phyloP scores from a whole-genome alignment of 2,888 invertebrate species.

The Frankliniella fusca region DNA sequence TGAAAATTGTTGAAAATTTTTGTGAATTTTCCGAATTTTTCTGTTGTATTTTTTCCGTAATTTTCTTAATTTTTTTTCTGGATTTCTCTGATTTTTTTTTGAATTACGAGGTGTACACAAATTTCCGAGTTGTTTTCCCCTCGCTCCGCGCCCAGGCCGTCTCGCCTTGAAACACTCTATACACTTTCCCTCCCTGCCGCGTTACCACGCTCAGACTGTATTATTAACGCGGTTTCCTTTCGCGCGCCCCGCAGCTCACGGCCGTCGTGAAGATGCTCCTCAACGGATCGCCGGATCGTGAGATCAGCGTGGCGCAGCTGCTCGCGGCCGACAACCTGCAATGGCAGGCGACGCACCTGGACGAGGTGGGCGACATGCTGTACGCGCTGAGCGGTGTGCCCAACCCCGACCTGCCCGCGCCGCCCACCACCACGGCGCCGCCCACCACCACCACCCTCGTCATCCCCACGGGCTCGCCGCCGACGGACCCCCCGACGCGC shows the following conservation, averaged over 20 bases:
- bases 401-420: not conserved
- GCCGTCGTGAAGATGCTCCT: not conserved
- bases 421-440: not conserved
- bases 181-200: too few relatives aligned
- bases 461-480: not conserved
- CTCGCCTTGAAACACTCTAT: too few relatives aligned
- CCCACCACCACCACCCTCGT: not conserved
- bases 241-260: not conserved
- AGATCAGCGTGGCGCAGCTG: not conserved
- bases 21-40: too few relatives aligned
- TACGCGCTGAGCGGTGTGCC: constrained; percentile 2
- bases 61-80: too few relatives aligned
- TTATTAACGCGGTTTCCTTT: too few relatives aligned
- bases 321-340: not conserved
- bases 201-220: too few relatives aligned
- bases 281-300: not conserved
- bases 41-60: too few relatives aligned
- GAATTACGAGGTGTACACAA: too few relatives aligned
- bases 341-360: not conserved
- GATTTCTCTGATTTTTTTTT: too few relatives aligned
- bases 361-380: constrained; percentile 18
- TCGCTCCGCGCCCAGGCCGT: not conserved
- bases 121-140: not conserved
- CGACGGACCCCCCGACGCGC: not conserved
- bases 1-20: too few relatives aligned